phyloP scores from a whole-genome alignment of 2,113 vertebrate species.

The Origma solitaria region DNA sequence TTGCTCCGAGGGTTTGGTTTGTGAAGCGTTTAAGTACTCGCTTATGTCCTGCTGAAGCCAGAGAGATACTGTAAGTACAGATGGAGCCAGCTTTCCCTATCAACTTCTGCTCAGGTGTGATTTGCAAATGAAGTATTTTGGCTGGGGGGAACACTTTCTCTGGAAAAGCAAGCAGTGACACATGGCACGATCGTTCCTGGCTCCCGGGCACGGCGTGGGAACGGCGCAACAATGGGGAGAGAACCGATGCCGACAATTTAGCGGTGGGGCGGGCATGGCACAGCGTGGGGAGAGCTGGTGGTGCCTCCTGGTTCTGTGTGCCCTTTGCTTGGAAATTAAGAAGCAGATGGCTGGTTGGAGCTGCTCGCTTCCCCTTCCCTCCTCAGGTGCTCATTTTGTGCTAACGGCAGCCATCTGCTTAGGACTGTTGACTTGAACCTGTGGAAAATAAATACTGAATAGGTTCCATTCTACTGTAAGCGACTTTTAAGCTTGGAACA shows the following conservation, averaged over 20 bases:
- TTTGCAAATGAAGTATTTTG: conserved; percentile 46
- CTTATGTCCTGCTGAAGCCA: background rate
- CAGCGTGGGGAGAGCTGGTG: background rate
- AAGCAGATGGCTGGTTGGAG: conserved; percentile 64
- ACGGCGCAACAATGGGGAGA: background rate
- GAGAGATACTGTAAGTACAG: background rate
- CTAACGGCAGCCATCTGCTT: conserved; percentile 70
- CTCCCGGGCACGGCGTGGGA: background rate
- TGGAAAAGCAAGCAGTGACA: conserved; percentile 14
- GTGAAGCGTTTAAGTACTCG: background rate
- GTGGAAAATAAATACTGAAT: conserved; percentile 56
- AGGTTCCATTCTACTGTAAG: conserved; percentile 11
- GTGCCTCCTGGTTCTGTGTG: conserved; percentile 35
- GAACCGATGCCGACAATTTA: background rate
- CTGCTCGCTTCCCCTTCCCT: conserved; percentile 3
- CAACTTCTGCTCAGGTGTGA: conserved; percentile 28
- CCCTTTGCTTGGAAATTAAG: conserved; percentile 61
- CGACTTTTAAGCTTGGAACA: conserved; percentile 45
- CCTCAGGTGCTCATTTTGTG: conserved; percentile 62
- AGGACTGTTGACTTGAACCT: conserved; percentile 47
- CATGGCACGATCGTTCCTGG: background rate
- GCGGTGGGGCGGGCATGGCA: conserved; percentile 13
- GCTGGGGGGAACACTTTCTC: background rate
- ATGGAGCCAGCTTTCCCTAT: background rate
- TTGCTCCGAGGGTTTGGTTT: conserved; percentile 1